Percentiles rank a stretch among this genome's conserved stretches.
Evolutionary conservation across 2,113 vertebrate species (phyloP).

Genomic region (Charadrius vociferus): DNA sequence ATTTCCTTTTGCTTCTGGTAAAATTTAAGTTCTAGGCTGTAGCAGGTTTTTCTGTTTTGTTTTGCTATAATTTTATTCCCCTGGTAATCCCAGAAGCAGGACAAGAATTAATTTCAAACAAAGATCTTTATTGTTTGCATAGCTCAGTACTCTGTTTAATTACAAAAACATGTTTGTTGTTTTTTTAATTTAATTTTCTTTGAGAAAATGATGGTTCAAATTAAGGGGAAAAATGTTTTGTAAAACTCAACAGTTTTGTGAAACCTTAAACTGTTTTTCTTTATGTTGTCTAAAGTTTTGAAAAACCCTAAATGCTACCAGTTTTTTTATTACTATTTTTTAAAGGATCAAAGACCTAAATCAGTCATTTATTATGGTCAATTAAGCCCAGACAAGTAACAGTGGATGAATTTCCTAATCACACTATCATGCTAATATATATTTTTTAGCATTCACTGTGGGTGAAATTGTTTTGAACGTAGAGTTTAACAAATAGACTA

Average conservation of each 20-base stretch:
- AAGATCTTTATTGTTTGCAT: conserved; percentile 56
- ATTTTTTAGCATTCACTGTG: background rate
- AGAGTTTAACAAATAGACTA: background rate
- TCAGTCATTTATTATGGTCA: background rate
- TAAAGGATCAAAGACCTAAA: background rate
- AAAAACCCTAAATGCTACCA: background rate
- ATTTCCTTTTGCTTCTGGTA: conserved; percentile 45
- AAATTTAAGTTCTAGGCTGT: conserved; percentile 40
- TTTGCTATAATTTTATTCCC: conserved; percentile 58
- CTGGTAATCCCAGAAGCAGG: conserved; percentile 58
- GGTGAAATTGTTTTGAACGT: background rate
- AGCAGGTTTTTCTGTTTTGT: conserved; percentile 49
- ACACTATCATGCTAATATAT: background rate
- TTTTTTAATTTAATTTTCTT: conserved; percentile 54
- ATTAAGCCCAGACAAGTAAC: background rate
- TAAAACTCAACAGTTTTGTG: conserved; percentile 46
- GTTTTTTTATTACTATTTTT: background rate
- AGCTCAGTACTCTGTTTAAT: conserved; percentile 49
- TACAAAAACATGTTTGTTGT: conserved; percentile 46
- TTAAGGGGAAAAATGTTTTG: conserved; percentile 46
- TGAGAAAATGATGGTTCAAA: conserved; percentile 52
- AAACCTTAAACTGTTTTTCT: conserved; percentile 42
- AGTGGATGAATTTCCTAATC: background rate
- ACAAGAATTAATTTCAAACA: conserved; percentile 60
- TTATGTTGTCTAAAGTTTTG: conserved; percentile 13